phyloP scores from a whole-genome alignment of 2,888 invertebrate species.

The Tenthredo mesomela region DNA sequence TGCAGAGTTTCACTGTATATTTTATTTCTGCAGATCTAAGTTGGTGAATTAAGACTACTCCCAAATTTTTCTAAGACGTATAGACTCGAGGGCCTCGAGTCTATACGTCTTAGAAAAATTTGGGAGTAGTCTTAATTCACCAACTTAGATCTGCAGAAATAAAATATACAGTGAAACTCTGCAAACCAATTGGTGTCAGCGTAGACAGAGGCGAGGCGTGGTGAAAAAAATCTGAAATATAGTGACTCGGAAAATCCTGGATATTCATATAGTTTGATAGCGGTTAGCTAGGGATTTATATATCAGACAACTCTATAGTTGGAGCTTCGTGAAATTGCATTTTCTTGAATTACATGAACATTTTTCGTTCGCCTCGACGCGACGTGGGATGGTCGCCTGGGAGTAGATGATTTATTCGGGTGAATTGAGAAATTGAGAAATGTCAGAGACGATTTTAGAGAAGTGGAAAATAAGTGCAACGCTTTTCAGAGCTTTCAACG shows the following conservation, averaged over 20 bases:
- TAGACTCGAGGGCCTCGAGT: background rate
- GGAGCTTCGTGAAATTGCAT: constrained; percentile 24
- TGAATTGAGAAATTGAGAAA: constrained; percentile 27
- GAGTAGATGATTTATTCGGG: constrained; percentile 37
- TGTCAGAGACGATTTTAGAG: constrained; percentile 30
- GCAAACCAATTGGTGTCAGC: constrained; percentile 12
- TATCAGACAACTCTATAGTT: background rate
- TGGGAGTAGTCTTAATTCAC: background rate
- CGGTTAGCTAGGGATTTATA: constrained; percentile 5
- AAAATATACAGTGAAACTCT: background rate
- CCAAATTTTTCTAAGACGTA: background rate
- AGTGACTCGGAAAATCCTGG: constrained; percentile 2
- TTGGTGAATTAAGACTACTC: background rate
- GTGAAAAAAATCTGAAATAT: background rate
- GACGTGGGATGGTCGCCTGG: background rate
- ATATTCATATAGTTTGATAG: background rate
- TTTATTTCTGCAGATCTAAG: background rate
- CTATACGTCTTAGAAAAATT: background rate
- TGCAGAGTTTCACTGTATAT: background rate
- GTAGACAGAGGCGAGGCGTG: background rate
- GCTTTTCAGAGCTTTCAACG: constrained; percentile 28
- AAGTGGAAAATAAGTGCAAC: constrained; percentile 43
- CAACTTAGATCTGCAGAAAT: background rate
- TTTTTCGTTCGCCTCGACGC: background rate
- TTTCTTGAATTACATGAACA: constrained; percentile 43